Evolutionary conservation across 2,797 vertebrate genomes (phyloP).

Genomic region (Hippopotamyrus pictus): DNA sequence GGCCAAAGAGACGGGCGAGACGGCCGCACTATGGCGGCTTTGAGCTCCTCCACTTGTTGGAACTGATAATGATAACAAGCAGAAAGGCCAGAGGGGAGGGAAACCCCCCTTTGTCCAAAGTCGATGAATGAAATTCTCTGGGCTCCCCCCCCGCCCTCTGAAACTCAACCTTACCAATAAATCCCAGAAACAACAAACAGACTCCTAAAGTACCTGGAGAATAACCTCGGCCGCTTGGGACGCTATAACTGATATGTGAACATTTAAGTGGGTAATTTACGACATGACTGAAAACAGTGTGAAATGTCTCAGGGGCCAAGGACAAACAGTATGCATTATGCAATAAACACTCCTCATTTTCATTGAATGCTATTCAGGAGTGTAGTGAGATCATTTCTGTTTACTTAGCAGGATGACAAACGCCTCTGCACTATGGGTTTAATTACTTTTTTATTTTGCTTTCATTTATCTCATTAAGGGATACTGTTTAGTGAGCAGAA

Average conservation of each 20-base stretch:
- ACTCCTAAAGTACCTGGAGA: neutral
- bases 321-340: neutral
- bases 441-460: neutral
- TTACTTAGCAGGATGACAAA: neutral
- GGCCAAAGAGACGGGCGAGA: neutral
- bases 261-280: neutral
- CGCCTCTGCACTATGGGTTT: neutral
- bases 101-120: neutral
- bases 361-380: neutral
- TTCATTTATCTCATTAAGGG: neutral
- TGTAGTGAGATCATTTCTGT: neutral
- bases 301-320: neutral
- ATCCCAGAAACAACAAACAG: conserved; percentile 8
- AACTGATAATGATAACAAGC: neutral
- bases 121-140: neutral
- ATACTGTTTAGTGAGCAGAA: neutral
- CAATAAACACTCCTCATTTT: neutral
- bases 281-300: neutral
- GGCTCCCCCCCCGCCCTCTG: neutral
- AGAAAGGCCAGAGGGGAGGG: neutral
- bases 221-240: neutral
- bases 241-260: too few relatives aligned
- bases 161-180: neutral
- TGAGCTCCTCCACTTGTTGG: neutral
- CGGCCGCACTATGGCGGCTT: neutral